Conservation (phyloP, 2,888 invertebrate species). For the Eutolmus rufibarbis region DNA sequence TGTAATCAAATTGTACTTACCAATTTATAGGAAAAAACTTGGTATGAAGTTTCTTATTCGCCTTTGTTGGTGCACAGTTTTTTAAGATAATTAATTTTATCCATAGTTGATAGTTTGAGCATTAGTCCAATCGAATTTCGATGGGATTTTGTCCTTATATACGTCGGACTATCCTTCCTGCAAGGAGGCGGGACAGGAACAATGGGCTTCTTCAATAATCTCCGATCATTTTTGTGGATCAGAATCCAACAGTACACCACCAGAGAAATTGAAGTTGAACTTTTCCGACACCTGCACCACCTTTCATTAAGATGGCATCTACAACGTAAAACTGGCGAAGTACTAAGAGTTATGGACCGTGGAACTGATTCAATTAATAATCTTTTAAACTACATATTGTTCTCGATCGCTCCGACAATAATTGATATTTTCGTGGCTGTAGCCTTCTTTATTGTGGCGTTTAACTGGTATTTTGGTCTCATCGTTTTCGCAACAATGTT, state of each 20-base stretch:
- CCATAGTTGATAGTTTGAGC: slow-evolving; percentile 82
- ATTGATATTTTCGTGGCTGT: slow-evolving; percentile 92
- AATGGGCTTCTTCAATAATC: slow-evolving; percentile 92
- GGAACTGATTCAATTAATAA: slow-evolving; percentile 97
- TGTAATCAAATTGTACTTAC: slow-evolving; percentile 88
- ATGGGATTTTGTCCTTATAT: slow-evolving; percentile 90
- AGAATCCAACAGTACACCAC: slow-evolving; percentile 95
- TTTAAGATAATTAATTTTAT: slow-evolving; percentile 34
- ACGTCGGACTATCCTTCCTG: slow-evolving; percentile 87
- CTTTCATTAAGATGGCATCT: slow-evolving; percentile 95
- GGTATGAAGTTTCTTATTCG: slow-evolving; percentile 65
- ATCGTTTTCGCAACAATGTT: slow-evolving; percentile 94
- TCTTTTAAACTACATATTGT: slow-evolving; percentile 88
- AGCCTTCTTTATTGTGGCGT: slow-evolving; percentile 83
- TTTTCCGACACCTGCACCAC: slow-evolving; percentile 87
- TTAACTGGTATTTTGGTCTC: slow-evolving; percentile 93
- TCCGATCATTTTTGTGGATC: slow-evolving; percentile 93
- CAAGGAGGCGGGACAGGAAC: slow-evolving; percentile 94
- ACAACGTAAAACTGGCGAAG: slow-evolving; percentile 94
- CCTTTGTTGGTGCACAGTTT: neutral
- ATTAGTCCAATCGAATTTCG: slow-evolving; percentile 70
- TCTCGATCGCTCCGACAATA: slow-evolving; percentile 92
- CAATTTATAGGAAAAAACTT: slow-evolving; percentile 90
- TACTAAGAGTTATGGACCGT: slow-evolving; percentile 94
- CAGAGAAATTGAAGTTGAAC: slow-evolving; percentile 85